Conservation (phyloP, 2,797 vertebrate genomes). For the Hybognathus amarus region DNA sequence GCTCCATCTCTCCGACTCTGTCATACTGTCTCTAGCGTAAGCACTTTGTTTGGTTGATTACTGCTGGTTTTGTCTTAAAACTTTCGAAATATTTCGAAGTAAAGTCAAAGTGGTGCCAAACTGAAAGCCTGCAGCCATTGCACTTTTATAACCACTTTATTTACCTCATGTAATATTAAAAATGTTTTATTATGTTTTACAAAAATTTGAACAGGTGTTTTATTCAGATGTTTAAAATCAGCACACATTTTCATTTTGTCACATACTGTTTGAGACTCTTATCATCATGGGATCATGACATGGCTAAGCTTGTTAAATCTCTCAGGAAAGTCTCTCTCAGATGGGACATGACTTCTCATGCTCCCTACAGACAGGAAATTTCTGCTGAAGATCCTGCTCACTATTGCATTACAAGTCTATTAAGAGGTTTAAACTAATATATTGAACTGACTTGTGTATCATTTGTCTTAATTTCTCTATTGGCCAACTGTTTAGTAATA, state of each 20-base stretch:
- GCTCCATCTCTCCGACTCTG: constrained; percentile 36
- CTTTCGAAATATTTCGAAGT: no score
- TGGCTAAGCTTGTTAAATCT: constrained; percentile 44
- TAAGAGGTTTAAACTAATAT: neutral
- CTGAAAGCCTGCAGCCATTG: neutral
- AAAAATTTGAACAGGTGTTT: neutral
- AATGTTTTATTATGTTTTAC: neutral
- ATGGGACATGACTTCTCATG: neutral
- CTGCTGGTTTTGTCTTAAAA: neutral
- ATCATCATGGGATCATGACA: neutral
- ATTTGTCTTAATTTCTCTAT: neutral
- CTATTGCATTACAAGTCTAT: neutral
- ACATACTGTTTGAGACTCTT: constrained; percentile 1
- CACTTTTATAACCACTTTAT: constrained; percentile 1
- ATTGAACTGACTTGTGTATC: neutral
- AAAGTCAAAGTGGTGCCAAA: neutral
- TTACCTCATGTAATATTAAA: neutral
- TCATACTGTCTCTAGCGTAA: constrained; percentile 27
- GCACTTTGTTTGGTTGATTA: constrained; percentile 21
- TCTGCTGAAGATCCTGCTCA: neutral
- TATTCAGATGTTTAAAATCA: neutral
- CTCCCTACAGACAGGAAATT: neutral
- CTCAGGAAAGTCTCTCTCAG: constrained; percentile 12
- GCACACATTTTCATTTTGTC: neutral
- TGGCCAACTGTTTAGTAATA: neutral